Evolutionary conservation across 2,888 invertebrate species (phyloP).

Genomic region (Diplazon laetatorius): DNA sequence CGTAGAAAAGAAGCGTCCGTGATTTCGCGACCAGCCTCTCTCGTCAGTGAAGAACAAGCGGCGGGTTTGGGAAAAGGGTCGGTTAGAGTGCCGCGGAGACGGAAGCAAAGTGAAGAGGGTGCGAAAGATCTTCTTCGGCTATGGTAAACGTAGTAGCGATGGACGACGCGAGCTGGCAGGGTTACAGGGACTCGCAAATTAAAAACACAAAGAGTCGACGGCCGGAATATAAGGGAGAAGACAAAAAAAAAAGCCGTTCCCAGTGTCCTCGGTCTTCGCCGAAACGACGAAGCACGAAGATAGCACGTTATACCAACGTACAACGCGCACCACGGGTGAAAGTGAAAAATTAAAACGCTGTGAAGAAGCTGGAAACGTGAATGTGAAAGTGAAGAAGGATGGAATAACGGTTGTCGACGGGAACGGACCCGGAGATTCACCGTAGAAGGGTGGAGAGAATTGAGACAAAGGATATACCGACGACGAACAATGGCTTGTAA

Average conservation of each 20-base stretch:
- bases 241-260: constrained; percentile 13
- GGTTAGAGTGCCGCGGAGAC: constrained; percentile 30
- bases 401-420: constrained; percentile 49
- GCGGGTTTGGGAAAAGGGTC: constrained; percentile 45
- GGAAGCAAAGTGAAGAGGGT: constrained; percentile 50
- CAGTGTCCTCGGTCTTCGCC: constrained; percentile 47
- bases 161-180: constrained; percentile 41
- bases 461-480: constrained; percentile 80
- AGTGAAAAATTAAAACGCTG: constrained; percentile 39
- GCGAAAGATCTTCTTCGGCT: constrained; percentile 49
- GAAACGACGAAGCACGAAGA: constrained; percentile 38
- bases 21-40: constrained; percentile 46
- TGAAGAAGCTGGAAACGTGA: constrained; percentile 29
- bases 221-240: constrained; percentile 58
- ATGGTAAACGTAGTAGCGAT: constrained; percentile 22
- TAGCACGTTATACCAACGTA: constrained; percentile 14
- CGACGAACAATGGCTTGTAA: constrained; percentile 81
- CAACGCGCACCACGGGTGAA: constrained; percentile 21
- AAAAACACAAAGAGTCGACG: constrained; percentile 79
- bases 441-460: constrained; percentile 74
- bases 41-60: constrained; percentile 38
- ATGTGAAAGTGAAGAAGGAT: constrained; percentile 38
- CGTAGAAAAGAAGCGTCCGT: constrained; percentile 45
- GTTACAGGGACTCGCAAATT: constrained; percentile 78
- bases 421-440: constrained; percentile 44